Evolutionary conservation across 2,888 invertebrate species (phyloP).

Genomic region (Drosophila nigricruria): DNA sequence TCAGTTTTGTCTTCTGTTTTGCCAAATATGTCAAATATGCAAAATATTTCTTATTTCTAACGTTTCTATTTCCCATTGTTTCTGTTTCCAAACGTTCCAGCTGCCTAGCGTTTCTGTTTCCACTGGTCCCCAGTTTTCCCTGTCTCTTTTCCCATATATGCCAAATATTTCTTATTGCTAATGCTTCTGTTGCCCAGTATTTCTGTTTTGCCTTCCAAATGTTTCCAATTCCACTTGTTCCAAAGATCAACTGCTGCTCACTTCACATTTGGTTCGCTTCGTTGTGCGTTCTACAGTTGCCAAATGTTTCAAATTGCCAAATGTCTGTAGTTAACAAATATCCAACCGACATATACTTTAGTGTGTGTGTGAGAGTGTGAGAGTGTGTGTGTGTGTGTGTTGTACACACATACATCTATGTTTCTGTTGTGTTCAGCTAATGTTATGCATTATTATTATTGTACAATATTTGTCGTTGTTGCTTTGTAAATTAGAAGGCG

Average conservation of each 20-base stretch:
- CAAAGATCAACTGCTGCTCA: background rate
- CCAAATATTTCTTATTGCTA: background rate
- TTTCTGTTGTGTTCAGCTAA: slow-evolving; percentile 44
- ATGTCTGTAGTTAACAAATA: background rate
- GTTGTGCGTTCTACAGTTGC: background rate
- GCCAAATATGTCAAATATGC: too few species aligned
- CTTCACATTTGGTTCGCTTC: background rate
- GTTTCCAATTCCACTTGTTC: background rate
- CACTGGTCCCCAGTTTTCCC: background rate
- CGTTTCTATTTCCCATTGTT: background rate
- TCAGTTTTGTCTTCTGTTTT: too few species aligned
- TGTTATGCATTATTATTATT: slow-evolving; percentile 71
- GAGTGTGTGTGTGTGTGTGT: background rate
- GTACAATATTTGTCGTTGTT: slow-evolving; percentile 55
- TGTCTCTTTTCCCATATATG: background rate
- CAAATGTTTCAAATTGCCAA: slow-evolving; percentile 5
- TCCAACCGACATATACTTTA: background rate
- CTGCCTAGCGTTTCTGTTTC: background rate
- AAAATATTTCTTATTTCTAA: background rate
- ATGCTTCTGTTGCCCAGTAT: background rate
- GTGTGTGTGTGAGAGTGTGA: background rate
- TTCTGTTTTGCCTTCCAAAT: background rate
- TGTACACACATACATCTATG: too few species aligned
- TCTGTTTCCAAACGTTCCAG: background rate
- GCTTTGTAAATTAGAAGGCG: slow-evolving; percentile 73